Base-by-base conservation (phyloP, 2,888 invertebrate genomes). In the Agrochola macilenta region DNA sequence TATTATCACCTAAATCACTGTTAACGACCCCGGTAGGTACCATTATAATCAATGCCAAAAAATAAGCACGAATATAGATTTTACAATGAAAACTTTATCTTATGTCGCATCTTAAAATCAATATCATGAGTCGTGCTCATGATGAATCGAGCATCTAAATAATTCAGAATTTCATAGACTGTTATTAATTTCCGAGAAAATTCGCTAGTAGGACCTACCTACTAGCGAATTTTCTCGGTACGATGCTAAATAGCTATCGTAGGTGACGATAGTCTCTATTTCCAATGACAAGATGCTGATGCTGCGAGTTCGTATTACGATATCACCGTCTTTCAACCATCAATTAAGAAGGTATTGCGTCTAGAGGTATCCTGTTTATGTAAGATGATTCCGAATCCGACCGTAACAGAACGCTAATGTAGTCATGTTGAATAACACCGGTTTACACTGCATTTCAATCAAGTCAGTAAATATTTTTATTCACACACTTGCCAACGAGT, bases 1-100 rank as follows among this genome's bases (percentile, higher is more conserved):
- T 85, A 93, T 93, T 92, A 92, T 89, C 90, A 91, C 89, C 88
- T 86, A 91, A 91, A 91, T 90, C 88, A 89, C 85, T 88, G 90
- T 84, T 90, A 92, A 92, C 89, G 89, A 88, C 88, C 89, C 79
- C 85, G 82, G 79, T 84, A 87, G 82, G 80, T 71, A 80, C 79
- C 49, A 75, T 74, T 75, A 69, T 58, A 64, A 74, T 78, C 66
- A 85, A 66, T 81, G 86, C 85, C 76, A 86, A 81, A 76, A 84
- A 81, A 83, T 71, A 77, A 43, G 30, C 54, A 77, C 73, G 64
- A 84, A 85, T 76, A 83, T 71, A 79, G 70, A 78, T 76, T 71
- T 76, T 7, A 76, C 54, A 84, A 78, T 69, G 8, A 76, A 78
- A 74, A 73, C 66, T 74, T 61, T 73, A 57, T 83, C 58, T 64